A percentile compares a stretch with the other conserved stretches of the same genome.
Evolutionary conservation across 2,113 vertebrate genomes (phyloP).

Genomic region (Erythrolamprus reginae): DNA sequence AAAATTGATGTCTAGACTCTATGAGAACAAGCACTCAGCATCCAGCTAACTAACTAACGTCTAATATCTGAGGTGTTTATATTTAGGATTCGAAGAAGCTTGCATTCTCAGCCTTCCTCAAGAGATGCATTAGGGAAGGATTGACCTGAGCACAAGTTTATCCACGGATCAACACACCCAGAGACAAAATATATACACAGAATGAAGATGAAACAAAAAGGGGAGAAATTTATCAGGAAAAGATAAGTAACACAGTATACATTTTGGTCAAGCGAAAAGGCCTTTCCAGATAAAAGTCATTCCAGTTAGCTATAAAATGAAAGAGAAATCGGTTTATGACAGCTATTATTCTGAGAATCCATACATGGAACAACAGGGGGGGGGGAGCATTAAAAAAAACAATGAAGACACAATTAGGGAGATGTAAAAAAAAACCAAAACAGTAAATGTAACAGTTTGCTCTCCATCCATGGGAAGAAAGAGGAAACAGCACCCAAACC

Average conservation of each 20-base stretch:
- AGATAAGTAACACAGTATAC: neutral
- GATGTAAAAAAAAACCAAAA: neutral
- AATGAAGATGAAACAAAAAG: neutral
- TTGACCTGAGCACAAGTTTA: neutral
- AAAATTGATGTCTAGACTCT: neutral
- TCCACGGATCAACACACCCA: neutral
- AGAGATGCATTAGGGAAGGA: neutral
- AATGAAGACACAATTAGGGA: neutral
- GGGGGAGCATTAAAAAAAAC: neutral
- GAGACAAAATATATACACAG: neutral
- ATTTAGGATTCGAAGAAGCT: neutral
- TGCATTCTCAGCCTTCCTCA: neutral
- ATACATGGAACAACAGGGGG: neutral
- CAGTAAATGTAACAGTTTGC: neutral
- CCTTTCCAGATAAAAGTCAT: neutral
- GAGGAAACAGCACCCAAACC: neutral
- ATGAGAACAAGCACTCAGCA: neutral
- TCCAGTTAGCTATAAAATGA: neutral
- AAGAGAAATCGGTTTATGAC: neutral
- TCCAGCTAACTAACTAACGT: neutral
- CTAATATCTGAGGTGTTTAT: neutral
- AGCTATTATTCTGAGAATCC: neutral
- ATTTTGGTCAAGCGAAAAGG: neutral
- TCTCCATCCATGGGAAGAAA: neutral
- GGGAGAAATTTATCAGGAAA: neutral